Evolutionary conservation across 2,888 invertebrate genomes (phyloP), one percentile per base, ranked within the genome.

Genomic region (Chironomus riparius): DNA sequence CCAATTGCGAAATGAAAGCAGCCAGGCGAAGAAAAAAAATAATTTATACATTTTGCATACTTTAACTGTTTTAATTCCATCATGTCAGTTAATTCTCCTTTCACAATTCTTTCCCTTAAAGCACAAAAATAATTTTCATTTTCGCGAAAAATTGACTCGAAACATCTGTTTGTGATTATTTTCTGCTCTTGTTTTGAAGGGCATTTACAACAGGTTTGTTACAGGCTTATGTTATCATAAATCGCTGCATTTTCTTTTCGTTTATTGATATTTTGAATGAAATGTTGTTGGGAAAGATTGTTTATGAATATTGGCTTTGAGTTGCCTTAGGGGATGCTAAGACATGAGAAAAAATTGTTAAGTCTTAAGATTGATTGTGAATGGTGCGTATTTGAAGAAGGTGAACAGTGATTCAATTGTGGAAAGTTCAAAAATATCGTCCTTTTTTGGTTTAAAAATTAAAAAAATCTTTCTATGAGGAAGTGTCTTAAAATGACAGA

Each of bases 131-230:
- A 15, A 18, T 56, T 56, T 18, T 15, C 56, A 38, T 18, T 56
- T 56, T 56, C 15, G 56, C 18, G 18, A 56, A 56, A 38, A 38
- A 38, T 38, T 38, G 7, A 38, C 38, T 38, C 10, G 4, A 38
- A 38, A 38, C 38, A 38, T 38, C 38, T 38, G 38, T 38, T 38
- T 10, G 38, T 38, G 38, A 38, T 38, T 38, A 38, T 38, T 4
- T 38, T 38, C 2, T 38, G 38, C 38, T 38, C 7, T 38, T 38
- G 38, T 38, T 38, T 38, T 38, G 38, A 38, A 56, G 56, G 15
- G 56, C 56, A 56, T 56, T 56, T 18, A 38, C 7, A 56, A 71
- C 71, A 56, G 50, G 71, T 71, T 71, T 71, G 22, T 50, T 50
- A 6, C 6, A 28, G n/a, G 50, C 50, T 24, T 56, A 47, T 24